Conservation (phyloP, 2,888 invertebrate genomes). For the Apotomis betuletana region DNA sequence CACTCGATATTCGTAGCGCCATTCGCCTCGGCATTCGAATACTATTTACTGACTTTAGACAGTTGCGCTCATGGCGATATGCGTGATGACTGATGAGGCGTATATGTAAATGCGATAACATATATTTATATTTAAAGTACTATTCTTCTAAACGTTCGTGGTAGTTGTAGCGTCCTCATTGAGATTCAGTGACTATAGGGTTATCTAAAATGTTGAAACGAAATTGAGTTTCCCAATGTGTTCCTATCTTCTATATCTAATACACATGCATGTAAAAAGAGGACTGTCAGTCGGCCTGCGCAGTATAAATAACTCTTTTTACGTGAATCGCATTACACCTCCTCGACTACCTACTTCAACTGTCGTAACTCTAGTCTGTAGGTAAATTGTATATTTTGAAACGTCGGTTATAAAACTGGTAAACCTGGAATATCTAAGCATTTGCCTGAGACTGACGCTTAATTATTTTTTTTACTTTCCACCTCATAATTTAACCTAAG, state of each 20-base stretch:
- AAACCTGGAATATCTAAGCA: constrained; percentile 7
- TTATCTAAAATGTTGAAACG: not conserved
- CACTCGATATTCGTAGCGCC: too few relatives aligned
- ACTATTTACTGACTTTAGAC: too few relatives aligned
- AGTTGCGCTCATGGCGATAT: too few relatives aligned
- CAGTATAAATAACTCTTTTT: too few relatives aligned
- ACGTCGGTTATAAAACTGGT: not conserved
- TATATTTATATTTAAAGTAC: too few relatives aligned
- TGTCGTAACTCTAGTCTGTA: constrained; percentile 14
- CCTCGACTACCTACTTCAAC: not conserved
- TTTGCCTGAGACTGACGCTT: constrained; percentile 20
- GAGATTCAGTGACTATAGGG: not conserved
- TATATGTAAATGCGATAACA: too few relatives aligned
- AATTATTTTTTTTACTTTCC: constrained; percentile 24
- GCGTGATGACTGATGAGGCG: too few relatives aligned
- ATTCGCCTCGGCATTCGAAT: too few relatives aligned
- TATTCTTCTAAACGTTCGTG: not conserved
- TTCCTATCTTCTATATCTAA: not conserved
- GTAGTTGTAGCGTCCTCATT: not conserved
- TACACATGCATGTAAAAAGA: too few relatives aligned
- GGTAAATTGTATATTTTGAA: not conserved
- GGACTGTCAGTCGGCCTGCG: too few relatives aligned
- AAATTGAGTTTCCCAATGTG: not conserved
- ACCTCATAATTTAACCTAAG: constrained; percentile 7
- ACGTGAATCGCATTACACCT: not conserved